Conservation (phyloP, 2,888 invertebrate genomes). For the Lasius platythorax region DNA sequence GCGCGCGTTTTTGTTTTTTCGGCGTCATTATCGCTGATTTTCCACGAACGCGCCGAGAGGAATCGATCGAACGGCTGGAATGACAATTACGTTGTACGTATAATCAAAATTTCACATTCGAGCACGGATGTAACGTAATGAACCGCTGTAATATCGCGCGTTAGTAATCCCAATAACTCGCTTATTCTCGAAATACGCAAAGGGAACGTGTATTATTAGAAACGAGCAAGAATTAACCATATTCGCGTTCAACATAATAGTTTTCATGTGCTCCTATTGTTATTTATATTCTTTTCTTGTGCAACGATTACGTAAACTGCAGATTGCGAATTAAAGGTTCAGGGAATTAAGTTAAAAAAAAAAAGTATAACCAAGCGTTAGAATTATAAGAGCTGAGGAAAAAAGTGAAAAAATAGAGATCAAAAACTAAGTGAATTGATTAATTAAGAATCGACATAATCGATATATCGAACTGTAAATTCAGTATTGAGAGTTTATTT, state of each 20-base stretch:
- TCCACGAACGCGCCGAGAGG: slow-evolving; percentile 33
- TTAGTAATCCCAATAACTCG: neutral
- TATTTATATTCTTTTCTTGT: neutral
- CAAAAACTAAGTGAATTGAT: neutral
- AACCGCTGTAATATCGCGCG: slow-evolving; percentile 23
- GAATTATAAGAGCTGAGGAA: neutral
- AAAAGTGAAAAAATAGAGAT: neutral
- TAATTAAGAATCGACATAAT: slow-evolving; percentile 4
- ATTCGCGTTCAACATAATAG: neutral
- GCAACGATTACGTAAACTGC: neutral
- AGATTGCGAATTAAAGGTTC: slow-evolving; percentile 2
- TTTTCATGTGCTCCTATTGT: neutral
- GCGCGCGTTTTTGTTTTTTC: slow-evolving; percentile 48
- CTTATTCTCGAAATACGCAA: slow-evolving; percentile 35
- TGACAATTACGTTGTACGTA: slow-evolving; percentile 40
- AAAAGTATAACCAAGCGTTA: neutral
- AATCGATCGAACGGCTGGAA: slow-evolving; percentile 44
- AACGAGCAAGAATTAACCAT: slow-evolving; percentile 17
- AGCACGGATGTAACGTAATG: slow-evolving; percentile 30
- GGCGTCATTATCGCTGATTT: slow-evolving; percentile 51
- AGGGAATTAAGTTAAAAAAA: neutral
- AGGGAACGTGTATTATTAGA: slow-evolving; percentile 3
- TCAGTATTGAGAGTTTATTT: neutral
- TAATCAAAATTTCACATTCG: slow-evolving; percentile 24
- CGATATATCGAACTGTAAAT: neutral